A percentile compares a stretch with the other conserved stretches of the same genome.
phyloP scores from a whole-genome alignment of 2,113 vertebrate genomes.

The Xenopus laevis region DNA sequence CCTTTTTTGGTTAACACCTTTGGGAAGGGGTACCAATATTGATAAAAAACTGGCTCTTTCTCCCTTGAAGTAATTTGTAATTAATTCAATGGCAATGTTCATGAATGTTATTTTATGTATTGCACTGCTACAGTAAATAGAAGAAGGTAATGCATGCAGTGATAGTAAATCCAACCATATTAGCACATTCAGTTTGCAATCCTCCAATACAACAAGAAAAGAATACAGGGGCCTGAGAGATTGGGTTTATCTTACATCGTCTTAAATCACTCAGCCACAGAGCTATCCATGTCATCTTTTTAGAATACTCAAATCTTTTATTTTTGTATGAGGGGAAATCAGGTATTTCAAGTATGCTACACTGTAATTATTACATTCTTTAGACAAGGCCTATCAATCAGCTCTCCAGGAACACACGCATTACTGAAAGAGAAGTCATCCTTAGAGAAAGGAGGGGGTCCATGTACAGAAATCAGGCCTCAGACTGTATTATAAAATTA shows the following conservation, averaged over 20 bases:
- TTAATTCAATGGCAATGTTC: no score
- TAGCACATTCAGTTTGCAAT: no score
- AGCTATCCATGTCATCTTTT: neutral
- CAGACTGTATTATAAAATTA: slow-evolving; percentile 25
- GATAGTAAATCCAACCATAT: no score
- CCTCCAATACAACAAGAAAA: no score
- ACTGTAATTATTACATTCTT: slow-evolving; percentile 49
- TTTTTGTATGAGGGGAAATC: neutral
- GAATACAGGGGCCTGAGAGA: neutral
- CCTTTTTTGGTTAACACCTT: no score
- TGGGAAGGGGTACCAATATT: no score
- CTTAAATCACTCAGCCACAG: neutral
- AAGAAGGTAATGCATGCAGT: no score
- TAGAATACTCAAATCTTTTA: neutral
- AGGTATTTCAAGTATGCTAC: slow-evolving; percentile 10
- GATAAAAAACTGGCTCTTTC: no score
- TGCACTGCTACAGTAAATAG: no score
- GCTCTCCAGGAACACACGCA: slow-evolving; percentile 49
- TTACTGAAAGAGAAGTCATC: slow-evolving; percentile 51
- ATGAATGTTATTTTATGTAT: no score
- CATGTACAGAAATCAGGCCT: slow-evolving; percentile 48
- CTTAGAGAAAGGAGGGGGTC: slow-evolving; percentile 47
- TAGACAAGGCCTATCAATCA: slow-evolving; percentile 39
- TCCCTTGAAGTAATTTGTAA: no score
- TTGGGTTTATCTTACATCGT: neutral